Percentiles rank a stretch among this genome's conserved stretches.
These are phyloP conservation scores for Pterostichus madidus DNA, from an alignment of 2,888 invertebrate genomes.

Conservation along the genomic window DNA sequence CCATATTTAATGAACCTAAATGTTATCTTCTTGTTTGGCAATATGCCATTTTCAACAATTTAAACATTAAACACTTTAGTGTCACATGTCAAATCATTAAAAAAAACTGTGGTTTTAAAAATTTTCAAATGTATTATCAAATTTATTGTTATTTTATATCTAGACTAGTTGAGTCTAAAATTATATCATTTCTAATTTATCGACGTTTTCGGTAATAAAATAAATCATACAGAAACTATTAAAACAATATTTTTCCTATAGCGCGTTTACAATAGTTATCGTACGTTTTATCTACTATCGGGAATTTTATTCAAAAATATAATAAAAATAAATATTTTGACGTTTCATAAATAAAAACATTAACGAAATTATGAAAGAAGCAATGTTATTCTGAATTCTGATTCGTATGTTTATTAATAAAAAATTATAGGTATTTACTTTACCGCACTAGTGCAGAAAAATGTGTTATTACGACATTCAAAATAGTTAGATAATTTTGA, in stretches of 20 bases:
- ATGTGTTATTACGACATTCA: no score
- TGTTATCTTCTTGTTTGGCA: constrained; percentile 26
- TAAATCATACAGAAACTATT: not conserved
- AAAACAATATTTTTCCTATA: not conserved
- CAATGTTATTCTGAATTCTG: no score
- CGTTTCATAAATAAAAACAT: no score
- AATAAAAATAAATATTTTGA: no score
- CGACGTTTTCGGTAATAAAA: not conserved
- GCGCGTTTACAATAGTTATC: no score
- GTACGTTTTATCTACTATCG: no score
- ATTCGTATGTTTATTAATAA: no score
- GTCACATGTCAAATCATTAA: not conserved
- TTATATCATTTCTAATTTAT: not conserved
- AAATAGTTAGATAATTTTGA: no score
- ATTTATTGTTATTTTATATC: not conserved
- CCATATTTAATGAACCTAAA: not conserved
- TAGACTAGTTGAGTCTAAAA: not conserved
- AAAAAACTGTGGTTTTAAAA: not conserved
- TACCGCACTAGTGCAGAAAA: no score
- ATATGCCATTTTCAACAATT: constrained; percentile 20
- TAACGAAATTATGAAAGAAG: no score
- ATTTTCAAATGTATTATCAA: not conserved
- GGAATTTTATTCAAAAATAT: no score
- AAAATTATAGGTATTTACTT: no score
- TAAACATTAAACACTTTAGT: constrained; percentile 21